These are phyloP conservation scores for Drosophila colorata DNA, from an alignment of 2,888 invertebrate genomes.

Conservation along the genomic window DNA sequence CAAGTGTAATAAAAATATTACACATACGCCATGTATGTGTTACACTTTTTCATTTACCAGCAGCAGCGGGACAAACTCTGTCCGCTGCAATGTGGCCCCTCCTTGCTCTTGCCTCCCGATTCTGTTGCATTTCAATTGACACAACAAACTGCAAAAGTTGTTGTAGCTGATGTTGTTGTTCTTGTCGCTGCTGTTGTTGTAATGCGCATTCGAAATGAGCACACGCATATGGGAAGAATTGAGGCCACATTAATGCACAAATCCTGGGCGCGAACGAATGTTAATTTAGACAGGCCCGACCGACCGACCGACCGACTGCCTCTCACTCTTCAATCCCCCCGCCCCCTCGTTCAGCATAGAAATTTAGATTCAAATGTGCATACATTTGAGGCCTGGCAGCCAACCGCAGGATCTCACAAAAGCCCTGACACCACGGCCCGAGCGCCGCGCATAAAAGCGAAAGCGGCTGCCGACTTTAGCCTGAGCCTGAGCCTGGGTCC, in stretches of 20 bases:
- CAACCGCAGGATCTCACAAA: constrained; percentile 56
- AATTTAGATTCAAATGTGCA: constrained; percentile 75
- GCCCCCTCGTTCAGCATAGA: constrained; percentile 27
- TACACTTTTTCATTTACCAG: constrained; percentile 72
- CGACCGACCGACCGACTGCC: constrained; percentile 4
- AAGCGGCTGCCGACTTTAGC: constrained; percentile 38
- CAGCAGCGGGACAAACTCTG: constrained; percentile 26
- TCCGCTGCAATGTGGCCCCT: constrained; percentile 17
- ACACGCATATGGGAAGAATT: constrained; percentile 76
- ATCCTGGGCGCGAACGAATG: constrained; percentile 66
- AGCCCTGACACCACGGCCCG: constrained; percentile 34
- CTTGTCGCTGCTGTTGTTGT: constrained; percentile 62
- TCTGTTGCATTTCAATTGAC: constrained; percentile 76
- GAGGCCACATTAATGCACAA: constrained; percentile 74
- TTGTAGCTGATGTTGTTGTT: constrained; percentile 44
- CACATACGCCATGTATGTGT: constrained; percentile 75
- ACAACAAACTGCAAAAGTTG: constrained; percentile 61
- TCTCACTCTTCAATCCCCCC: background rate
- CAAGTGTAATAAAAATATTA: constrained; percentile 81
- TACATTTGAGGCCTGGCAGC: constrained; percentile 53
- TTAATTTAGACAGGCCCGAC: constrained; percentile 61
- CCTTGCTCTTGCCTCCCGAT: constrained; percentile 28
- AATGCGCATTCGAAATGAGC: constrained; percentile 81
- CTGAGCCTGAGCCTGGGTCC: background rate
- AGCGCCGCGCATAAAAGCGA: constrained; percentile 45